Base-by-base conservation (phyloP, 1,140 invertebrate species). In the Geopemphigus sp. region DNA sequence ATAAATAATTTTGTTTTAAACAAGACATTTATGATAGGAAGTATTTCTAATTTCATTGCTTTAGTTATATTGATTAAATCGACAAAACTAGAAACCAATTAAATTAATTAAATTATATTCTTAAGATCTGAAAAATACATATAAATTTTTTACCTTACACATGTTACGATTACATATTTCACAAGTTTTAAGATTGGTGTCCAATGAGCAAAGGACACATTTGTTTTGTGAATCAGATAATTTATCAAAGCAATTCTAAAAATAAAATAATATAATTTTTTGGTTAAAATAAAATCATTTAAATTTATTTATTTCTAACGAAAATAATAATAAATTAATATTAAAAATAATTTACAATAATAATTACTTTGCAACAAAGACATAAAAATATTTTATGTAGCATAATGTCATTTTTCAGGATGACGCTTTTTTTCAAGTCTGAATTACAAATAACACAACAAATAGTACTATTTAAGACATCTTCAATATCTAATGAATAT, bases 361-460 rank as follows among this genome's bases (percentile, higher is more conserved):
- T 15, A 63, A 24, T 63, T 32, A 29, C 59, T 19, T 63, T 29
- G 19, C 59, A 63, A 29, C 59, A 63, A 10, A 63, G 59, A n/a
- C 59, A 63, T 63, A 63, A 29, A 63, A 63, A 63, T 17, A 15
- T 63, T 63, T 32, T 63, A 29, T 63, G 59, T 8, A 63, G 26
- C 59, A 63, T 32, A 32, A 63, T 63, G 26, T 63, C 26, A 29
- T 29, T 29, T 19, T 63, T 63, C 15, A 32, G 17, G 8, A 63
- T 29, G 15, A 63, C 29, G 8, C 29, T 29, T 5, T 19, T 5
- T 63, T 63, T 63, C 26, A 63, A 63, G 59, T 63, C 59, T 32
- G 26, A 63, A 63, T 63, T 63, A 63, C 59, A 63, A 63, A 63
- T 63, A 63, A 17, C 26, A 32, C 26, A 63, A 26, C 59, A 63